Conservation (phyloP, 2,113 vertebrate species). For the Rhinolophus ferrumequinum region DNA sequence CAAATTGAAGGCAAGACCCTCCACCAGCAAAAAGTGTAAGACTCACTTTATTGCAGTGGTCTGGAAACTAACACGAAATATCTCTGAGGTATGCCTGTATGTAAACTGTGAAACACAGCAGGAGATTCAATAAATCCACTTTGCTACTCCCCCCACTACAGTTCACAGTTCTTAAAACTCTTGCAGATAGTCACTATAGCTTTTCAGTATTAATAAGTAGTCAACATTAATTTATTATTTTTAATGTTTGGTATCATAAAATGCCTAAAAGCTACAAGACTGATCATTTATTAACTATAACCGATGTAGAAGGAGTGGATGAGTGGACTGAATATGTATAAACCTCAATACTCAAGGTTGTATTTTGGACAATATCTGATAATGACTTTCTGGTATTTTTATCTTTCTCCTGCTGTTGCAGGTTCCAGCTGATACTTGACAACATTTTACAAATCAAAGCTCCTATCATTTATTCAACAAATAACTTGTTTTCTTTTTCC, state of each 20-base stretch:
- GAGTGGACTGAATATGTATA: background rate
- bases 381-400: constrained; percentile 8
- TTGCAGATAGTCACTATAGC: background rate
- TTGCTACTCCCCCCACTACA: background rate
- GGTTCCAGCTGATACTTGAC: constrained; percentile 3
- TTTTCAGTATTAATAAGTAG: background rate
- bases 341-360: background rate
- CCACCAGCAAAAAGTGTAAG: background rate
- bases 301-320: background rate
- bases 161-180: background rate
- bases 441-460: constrained; percentile 27
- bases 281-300: background rate
- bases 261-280: background rate
- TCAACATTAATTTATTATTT: constrained; percentile 40
- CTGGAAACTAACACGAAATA: background rate
- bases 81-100: background rate
- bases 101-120: background rate
- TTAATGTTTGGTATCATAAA: constrained; percentile 39
- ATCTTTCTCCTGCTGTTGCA: background rate
- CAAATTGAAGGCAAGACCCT: background rate
- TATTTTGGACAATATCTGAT: background rate
- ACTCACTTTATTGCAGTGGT: background rate
- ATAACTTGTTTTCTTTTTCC: background rate
- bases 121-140: background rate
- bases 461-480: constrained; percentile 32